Percentiles rank a stretch among this genome's conserved stretches.
Evolutionary conservation across 92 coral and sea anemone genomes (phyloP).

Genomic region (Blastomussa wellsi): DNA sequence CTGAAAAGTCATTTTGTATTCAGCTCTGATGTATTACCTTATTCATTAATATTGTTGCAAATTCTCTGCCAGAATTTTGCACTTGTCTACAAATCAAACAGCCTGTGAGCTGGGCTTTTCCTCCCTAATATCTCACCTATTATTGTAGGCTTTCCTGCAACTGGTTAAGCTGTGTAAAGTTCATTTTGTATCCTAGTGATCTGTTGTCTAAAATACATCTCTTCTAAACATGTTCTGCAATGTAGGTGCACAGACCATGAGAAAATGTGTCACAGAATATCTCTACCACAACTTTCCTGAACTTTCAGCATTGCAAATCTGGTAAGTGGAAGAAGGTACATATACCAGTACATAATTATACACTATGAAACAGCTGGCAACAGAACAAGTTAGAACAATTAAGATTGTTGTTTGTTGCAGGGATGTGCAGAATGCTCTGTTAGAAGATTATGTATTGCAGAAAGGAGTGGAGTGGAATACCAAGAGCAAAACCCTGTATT

Average conservation of each 20-base stretch:
- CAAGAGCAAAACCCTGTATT: slow-evolving; percentile 30
- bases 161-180: no score
- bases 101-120: no score
- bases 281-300: slow-evolving; percentile 61
- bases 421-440: slow-evolving; percentile 87
- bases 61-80: no score
- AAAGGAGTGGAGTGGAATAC: slow-evolving; percentile 56
- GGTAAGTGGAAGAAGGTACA: slow-evolving; percentile 49
- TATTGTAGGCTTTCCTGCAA: no score
- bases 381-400: not conserved
- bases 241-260: slow-evolving; percentile 81
- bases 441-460: slow-evolving; percentile 65
- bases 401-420: slow-evolving; percentile 44
- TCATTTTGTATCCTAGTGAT: not conserved
- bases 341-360: not conserved
- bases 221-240: not conserved
- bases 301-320: slow-evolving; percentile 73
- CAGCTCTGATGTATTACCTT: no score
- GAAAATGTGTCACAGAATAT: slow-evolving; percentile 73
- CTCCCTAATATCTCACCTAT: no score
- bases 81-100: no score
- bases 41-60: no score
- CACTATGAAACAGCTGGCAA: not conserved
- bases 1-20: no score
- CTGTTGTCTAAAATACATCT: not conserved